Evolutionary conservation across 2,113 vertebrate genomes (phyloP).

Genomic region (Ammodramus savannarum): DNA sequence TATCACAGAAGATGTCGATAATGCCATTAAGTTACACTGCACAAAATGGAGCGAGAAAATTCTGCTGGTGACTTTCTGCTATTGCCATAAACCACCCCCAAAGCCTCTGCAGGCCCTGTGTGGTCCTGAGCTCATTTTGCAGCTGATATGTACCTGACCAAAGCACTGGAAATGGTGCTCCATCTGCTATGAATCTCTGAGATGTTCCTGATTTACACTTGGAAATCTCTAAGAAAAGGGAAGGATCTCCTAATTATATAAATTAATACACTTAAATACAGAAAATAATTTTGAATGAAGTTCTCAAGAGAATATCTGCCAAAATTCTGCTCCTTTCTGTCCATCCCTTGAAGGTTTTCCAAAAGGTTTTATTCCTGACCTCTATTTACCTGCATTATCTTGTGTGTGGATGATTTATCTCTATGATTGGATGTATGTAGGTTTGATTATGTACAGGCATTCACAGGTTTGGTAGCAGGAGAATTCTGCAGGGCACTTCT

Average conservation of each 20-base stretch:
- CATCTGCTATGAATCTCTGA: no score
- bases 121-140: neutral
- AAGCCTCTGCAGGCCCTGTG: neutral
- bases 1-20: constrained; percentile 62
- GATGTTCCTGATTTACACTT: neutral
- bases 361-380: neutral
- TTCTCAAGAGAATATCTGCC: neutral
- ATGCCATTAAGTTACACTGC: neutral
- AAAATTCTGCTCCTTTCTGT: neutral
- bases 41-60: neutral
- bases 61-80: neutral
- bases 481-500: constrained; percentile 55
- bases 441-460: neutral
- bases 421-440: neutral
- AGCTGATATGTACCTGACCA: neutral
- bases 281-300: neutral
- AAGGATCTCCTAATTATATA: neutral
- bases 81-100: neutral
- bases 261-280: neutral
- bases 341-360: neutral
- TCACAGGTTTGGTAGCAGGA: neutral
- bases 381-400: neutral
- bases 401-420: no score
- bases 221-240: neutral
- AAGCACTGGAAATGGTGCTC: neutral